Base-by-base conservation (phyloP, 1,140 invertebrate genomes). In the Zaprionus camerounensis region DNA sequence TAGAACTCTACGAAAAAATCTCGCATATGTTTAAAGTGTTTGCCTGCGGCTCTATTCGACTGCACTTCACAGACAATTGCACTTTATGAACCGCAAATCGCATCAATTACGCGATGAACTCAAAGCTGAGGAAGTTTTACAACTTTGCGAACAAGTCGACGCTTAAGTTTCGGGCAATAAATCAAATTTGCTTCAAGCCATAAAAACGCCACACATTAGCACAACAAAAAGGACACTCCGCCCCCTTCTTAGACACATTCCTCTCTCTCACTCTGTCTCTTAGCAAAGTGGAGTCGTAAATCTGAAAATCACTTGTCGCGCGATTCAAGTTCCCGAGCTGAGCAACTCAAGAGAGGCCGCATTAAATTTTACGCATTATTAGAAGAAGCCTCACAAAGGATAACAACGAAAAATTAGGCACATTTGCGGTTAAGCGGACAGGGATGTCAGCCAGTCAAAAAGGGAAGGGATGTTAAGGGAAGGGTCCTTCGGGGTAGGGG, bases 291-390 rank as follows among this genome's bases (percentile, higher is more conserved):
- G 51, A 76, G 84, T 84, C 84, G 91, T 92, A 92, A 92, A 92
- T 92, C 91, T 92, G 80, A 82, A 80, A 92, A 91, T 92, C 91
- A 92, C 91, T 92, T 92, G 91, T 92, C 91, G 86, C 91, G 86
- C 85, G 81, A 79, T 88, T 88, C 63, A 41, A 71, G 73, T 74
- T 72, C 38, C 41, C 71, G 63, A 78, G 13, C 15, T 41, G 15
- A n/a, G 38, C 2, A 15, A 24, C 24, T 24, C 24, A 7, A 44
- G 7, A 44, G 76, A 65, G 76, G 68, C 81, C 7, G 80, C 91
- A 92, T 92, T 92, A 91, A 88, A 92, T 91, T 92, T 91, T 78
- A 88, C 85, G 90, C 88, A 82, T 79, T 90, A 91, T 83, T 91
- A 86, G 83, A 82, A 82, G 75, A 70, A 67, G 53, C 38, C 65